Percentiles rank a stretch among this genome's conserved stretches.
These are phyloP conservation scores for Piprites chloris DNA, from an alignment of 2,113 vertebrate species.

Conservation along the genomic window DNA sequence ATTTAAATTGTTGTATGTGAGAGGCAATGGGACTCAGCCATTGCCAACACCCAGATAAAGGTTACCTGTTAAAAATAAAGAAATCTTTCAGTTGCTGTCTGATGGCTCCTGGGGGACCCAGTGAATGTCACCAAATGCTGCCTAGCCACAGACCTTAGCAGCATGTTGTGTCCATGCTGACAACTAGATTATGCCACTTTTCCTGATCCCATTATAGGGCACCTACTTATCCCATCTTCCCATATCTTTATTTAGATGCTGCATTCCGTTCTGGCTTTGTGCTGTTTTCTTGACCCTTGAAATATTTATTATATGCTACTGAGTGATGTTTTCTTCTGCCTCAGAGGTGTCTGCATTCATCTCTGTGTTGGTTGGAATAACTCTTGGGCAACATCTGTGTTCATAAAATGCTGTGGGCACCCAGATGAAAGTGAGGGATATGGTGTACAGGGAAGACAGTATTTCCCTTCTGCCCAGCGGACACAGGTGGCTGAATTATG, in stretches of 20 bases:
- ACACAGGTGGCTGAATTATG: neutral
- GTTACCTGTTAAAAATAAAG: neutral
- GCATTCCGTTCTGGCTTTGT: neutral
- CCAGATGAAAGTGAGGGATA: neutral
- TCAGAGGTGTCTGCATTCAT: neutral
- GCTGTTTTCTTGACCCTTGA: neutral
- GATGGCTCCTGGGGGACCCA: neutral
- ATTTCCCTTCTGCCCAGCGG: neutral
- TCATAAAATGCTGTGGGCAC: neutral
- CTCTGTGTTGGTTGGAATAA: neutral
- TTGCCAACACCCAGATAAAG: neutral
- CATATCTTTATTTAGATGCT: neutral
- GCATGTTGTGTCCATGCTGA: neutral
- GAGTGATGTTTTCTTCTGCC: neutral
- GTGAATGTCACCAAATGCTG: neutral
- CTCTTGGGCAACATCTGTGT: neutral
- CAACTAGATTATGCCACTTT: neutral
- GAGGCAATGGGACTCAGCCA: neutral
- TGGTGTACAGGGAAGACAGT: neutral
- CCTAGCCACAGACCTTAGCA: neutral
- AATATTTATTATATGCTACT: neutral
- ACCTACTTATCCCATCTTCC: neutral
- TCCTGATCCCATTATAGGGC: neutral
- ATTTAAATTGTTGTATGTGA: neutral
- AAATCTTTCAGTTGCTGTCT: neutral